phyloP scores from a whole-genome alignment of 37 sponge, comb jelly and placozoan species.

The Oscarella lobularis region DNA sequence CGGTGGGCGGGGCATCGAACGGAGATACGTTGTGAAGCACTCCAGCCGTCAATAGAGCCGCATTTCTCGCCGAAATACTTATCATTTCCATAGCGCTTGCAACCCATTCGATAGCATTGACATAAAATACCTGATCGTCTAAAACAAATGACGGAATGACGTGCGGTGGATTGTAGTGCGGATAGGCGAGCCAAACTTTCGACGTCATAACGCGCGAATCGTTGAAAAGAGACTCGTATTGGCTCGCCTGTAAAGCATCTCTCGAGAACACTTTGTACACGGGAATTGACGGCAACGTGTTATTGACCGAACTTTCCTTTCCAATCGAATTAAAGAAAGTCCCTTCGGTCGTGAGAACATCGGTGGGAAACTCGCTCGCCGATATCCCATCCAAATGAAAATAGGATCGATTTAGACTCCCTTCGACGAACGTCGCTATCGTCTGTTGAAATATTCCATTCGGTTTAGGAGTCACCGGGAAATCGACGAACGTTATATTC shows the following conservation, averaged over 20 bases:
- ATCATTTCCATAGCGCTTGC: constrained; percentile 96
- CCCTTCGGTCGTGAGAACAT: constrained; percentile 29
- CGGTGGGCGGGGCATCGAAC: neutral
- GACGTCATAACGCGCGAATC: constrained; percentile 4
- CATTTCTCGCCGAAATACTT: constrained; percentile 71
- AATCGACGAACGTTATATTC: constrained; percentile 35
- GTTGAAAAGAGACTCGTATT: constrained; percentile 19
- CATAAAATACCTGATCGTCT: constrained; percentile 59
- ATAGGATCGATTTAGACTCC: neutral
- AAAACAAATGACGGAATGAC: constrained; percentile 48
- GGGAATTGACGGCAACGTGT: constrained; percentile 23
- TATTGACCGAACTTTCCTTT: constrained; percentile 35
- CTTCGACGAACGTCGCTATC: constrained; percentile 57
- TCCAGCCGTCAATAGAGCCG: constrained; percentile 35
- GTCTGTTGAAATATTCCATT: constrained; percentile 52
- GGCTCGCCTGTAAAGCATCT: constrained; percentile 1
- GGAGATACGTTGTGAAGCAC: constrained; percentile 8
- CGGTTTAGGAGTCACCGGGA: constrained; percentile 36
- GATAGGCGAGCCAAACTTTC: constrained; percentile 74
- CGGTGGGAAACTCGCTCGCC: constrained; percentile 26
- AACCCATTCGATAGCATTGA: constrained; percentile 74
- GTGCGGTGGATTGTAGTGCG: constrained; percentile 62
- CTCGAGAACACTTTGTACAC: constrained; percentile 65
- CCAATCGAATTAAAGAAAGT: constrained; percentile 31
- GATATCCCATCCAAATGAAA: neutral